Percentiles rank a stretch among this genome's conserved stretches.
Conservation (phyloP, 2,797 vertebrate species). For the Peromyscus nudipes region DNA sequence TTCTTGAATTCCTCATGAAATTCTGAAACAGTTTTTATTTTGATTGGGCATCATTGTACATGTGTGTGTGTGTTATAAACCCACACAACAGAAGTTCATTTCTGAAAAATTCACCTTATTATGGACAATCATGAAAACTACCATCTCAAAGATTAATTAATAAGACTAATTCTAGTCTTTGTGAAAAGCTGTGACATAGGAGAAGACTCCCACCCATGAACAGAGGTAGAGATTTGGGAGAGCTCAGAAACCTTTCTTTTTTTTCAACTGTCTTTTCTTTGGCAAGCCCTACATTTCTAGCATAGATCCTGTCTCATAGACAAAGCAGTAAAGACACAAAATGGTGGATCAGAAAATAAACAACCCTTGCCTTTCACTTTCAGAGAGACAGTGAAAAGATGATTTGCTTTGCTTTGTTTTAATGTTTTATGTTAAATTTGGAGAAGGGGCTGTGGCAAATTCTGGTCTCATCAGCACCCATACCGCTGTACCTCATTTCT, state of each 20-base stretch:
- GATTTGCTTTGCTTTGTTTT: not conserved
- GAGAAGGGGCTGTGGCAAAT: not conserved
- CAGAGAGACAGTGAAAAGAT: not conserved
- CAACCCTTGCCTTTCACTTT: not conserved
- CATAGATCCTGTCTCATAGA: not conserved
- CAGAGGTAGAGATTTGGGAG: not conserved
- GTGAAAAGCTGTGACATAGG: not conserved
- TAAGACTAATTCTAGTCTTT: not conserved
- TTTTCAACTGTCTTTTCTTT: not conserved
- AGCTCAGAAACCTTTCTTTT: too few species aligned
- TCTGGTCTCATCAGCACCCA: too few species aligned
- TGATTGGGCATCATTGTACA: not conserved
- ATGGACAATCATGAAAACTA: not conserved
- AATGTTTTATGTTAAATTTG: not conserved
- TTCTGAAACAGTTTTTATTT: not conserved
- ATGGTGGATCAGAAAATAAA: not conserved
- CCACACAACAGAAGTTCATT: not conserved
- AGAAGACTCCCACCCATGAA: not conserved
- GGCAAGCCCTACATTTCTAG: rapidly evolving
- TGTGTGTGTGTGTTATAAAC: not conserved
- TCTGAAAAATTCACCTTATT: not conserved
- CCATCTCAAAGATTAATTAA: not conserved
- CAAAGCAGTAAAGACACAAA: not conserved
- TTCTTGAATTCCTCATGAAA: not conserved
- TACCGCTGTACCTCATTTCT: rapidly evolving